Evolutionary conservation across 1,140 invertebrate species (phyloP), one percentile per base, ranked within the genome.

Genomic region (Triops cancriformis): DNA sequence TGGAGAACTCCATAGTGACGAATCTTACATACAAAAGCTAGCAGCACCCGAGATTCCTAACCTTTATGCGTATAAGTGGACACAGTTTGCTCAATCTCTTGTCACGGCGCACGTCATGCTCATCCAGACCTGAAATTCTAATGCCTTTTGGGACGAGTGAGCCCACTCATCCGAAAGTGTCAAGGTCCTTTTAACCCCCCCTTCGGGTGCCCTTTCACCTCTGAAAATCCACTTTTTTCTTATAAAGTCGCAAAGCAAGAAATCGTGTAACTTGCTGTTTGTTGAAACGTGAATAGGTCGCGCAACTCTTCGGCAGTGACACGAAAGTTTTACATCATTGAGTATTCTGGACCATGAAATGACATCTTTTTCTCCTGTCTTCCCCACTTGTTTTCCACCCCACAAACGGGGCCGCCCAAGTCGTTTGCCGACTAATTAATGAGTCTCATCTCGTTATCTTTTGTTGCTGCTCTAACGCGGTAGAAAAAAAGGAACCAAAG

Each of bases 61-160:
- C 14, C 51, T 18, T 64, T n/a, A 64, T 64, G 23, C n/a, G 14
- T 23, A 64, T 64, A 64, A 64, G 43, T 64, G 18, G 14, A n/a
- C 51, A 64, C 51, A 14, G 14, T 64, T 64, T 64, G 51, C 23
- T 64, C 51, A 9, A n/a, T 18, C 18, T 23, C 51, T n/a, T 64
- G 74, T 76, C 74, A 45, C 18, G 74, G 74, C 0, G 23, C 18
- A 76, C 74, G 74, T 76, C 74, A 76, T 42, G 74, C 74, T 76
- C 74, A 76, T 23, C 74, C 74, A 76, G 42, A 76, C 74, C 74
- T 76, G 74, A 76, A 76, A 76, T 76, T 42, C 74, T 76, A 76
- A 76, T 76, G 74, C 18, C 37, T 43, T 76, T 76, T 45, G 1
- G 37, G 37, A 6, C 26, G 26, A 45, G 45, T 43, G 74, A 43